Evolutionary conservation across 2,797 vertebrate species (phyloP).

Genomic region (Orestias chungarensis): DNA sequence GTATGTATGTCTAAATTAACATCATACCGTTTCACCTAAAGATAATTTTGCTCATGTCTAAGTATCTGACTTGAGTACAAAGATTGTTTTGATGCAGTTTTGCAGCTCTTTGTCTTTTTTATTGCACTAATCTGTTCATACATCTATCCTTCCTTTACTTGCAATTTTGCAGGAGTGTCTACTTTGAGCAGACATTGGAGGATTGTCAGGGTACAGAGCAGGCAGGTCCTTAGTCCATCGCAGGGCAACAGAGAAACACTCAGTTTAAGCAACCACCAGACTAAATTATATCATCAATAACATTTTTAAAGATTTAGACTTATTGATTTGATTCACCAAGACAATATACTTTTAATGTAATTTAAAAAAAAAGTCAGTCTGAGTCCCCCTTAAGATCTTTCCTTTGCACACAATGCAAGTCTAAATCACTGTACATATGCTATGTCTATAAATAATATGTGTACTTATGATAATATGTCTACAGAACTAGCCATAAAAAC

Average conservation of each 20-base stretch:
- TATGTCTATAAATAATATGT: not conserved
- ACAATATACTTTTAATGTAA: not conserved
- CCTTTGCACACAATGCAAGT: not conserved
- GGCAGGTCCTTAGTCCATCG: too few species aligned
- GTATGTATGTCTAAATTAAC: not conserved
- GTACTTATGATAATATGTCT: not conserved
- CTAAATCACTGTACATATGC: not conserved
- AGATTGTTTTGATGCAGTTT: not conserved
- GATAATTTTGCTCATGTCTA: not conserved
- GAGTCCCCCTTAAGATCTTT: not conserved
- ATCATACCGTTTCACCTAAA: not conserved
- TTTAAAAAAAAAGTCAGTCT: not conserved
- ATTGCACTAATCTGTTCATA: too few species aligned
- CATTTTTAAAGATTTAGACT: not conserved
- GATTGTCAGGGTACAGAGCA: too few species aligned
- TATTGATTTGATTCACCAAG: not conserved
- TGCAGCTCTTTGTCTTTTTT: not conserved
- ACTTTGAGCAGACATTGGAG: too few species aligned
- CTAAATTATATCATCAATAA: not conserved
- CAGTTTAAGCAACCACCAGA: too few species aligned
- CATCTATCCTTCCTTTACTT: too few species aligned
- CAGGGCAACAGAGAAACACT: too few species aligned
- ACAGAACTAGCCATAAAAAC: not conserved
- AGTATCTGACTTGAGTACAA: not conserved
- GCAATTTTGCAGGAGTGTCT: too few species aligned